These are phyloP conservation scores for Lordiphosa stackelbergi DNA, from an alignment of 1,140 invertebrate genomes.

Conservation along the genomic window DNA sequence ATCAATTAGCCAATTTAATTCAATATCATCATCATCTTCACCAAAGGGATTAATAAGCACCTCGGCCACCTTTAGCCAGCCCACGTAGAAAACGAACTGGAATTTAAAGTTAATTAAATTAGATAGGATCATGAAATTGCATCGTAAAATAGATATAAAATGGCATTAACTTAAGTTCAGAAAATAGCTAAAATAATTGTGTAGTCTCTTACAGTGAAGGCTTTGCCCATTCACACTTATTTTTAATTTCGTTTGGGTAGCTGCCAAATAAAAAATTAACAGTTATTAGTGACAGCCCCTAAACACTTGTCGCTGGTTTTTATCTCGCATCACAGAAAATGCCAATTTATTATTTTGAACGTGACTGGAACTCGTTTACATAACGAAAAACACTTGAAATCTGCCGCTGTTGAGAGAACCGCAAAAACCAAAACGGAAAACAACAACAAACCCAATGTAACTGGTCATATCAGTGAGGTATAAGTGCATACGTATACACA, in stretches of 20 bases:
- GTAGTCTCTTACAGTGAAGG: too few species aligned
- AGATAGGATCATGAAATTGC: conserved; percentile 38
- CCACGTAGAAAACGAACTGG: conserved; percentile 97
- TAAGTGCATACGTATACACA: conserved; percentile 15
- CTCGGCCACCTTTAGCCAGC: conserved; percentile 96
- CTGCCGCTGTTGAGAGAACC: conserved; percentile 40
- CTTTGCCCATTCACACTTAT: too few species aligned
- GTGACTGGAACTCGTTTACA: conserved; percentile 65
- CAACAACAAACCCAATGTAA: conserved; percentile 14
- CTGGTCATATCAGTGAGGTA: conserved; percentile 34
- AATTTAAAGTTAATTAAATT: conserved; percentile 66
- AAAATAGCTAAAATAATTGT: conserved; percentile 6
- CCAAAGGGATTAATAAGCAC: conserved; percentile 95
- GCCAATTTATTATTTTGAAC: conserved; percentile 47
- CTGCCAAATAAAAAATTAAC: conserved; percentile 33
- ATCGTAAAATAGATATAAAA: conserved; percentile 8
- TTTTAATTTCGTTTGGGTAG: conserved; percentile 13
- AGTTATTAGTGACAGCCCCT: conserved; percentile 49
- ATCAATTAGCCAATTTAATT: conserved; percentile 93
- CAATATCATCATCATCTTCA: conserved; percentile 96
- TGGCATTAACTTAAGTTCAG: conserved; percentile 29
- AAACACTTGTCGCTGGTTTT: conserved; percentile 51
- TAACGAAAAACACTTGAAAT: conserved; percentile 62
- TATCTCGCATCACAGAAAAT: conserved; percentile 35
- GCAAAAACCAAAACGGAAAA: conserved; percentile 48